Percentiles rank a stretch among this genome's conserved stretches.
Evolutionary conservation across 2,888 invertebrate genomes (phyloP).

Genomic region (Spatulosminthurus flaviceps): DNA sequence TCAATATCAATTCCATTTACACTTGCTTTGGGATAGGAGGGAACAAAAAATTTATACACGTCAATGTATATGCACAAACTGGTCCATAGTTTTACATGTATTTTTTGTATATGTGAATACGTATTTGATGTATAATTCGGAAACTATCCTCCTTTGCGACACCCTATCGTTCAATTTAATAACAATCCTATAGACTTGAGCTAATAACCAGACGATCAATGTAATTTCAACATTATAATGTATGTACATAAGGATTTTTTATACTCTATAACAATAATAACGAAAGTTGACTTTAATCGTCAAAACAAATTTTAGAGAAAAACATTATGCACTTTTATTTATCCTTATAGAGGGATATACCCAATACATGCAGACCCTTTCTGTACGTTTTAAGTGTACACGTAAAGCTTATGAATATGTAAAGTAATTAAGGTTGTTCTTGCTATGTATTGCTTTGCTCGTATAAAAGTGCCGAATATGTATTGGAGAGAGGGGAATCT

Average conservation of each 20-base stretch:
- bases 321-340: too few relatives aligned
- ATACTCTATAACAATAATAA: not conserved
- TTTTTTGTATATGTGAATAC: too few relatives aligned
- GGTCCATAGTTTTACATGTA: too few relatives aligned
- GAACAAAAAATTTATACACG: too few relatives aligned
- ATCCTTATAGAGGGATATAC: too few relatives aligned
- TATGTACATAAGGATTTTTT: not conserved
- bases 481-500: not conserved
- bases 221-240: conserved; percentile 1
- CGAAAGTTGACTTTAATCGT: conserved; percentile 8
- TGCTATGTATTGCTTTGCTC: not conserved
- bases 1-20: too few relatives aligned
- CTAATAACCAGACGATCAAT: conserved; percentile 9
- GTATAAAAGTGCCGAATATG: not conserved
- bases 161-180: conserved; percentile 5
- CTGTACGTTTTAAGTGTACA: too few relatives aligned
- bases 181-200: not conserved
- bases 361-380: too few relatives aligned
- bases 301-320: not conserved
- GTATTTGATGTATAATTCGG: not conserved
- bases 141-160: not conserved
- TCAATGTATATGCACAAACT: too few relatives aligned
- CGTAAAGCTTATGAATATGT: not conserved
- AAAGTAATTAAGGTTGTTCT: not conserved
- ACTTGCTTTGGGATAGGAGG: too few relatives aligned